Conservation (phyloP, 2,888 invertebrate genomes). For the Celastrina argiolus region DNA sequence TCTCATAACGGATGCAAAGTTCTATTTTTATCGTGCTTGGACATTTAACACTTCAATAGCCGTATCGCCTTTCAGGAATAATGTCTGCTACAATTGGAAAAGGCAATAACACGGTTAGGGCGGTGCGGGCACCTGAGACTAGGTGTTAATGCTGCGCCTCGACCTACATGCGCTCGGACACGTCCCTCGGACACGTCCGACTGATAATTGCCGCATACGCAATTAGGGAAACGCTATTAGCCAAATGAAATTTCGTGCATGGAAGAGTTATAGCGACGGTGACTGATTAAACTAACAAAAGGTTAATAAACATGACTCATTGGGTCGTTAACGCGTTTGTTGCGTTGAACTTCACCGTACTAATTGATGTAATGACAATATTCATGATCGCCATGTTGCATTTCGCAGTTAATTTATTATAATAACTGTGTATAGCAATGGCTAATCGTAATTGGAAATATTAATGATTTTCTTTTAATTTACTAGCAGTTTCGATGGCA, state of each 20-base stretch:
- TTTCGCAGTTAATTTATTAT: neutral
- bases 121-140: slow-evolving; percentile 46
- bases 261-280: slow-evolving; percentile 44
- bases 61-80: slow-evolving; percentile 21
- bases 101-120: slow-evolving; percentile 32
- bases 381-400: neutral
- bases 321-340: slow-evolving; percentile 47
- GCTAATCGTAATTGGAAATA: too few species aligned
- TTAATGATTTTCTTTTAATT: too few species aligned
- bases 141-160: slow-evolving; percentile 46
- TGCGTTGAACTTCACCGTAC: slow-evolving; percentile 26
- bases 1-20: too few species aligned
- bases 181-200: slow-evolving; percentile 50
- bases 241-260: slow-evolving; percentile 47
- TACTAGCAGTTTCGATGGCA: too few species aligned
- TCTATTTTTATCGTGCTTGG: neutral
- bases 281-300: slow-evolving; percentile 63
- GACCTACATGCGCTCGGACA: slow-evolving; percentile 50
- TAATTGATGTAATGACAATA: slow-evolving; percentile 29
- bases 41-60: neutral
- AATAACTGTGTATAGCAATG: neutral
- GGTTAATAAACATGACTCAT: slow-evolving; percentile 54
- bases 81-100: slow-evolving; percentile 24
- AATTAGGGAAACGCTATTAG: slow-evolving; percentile 59
- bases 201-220: slow-evolving; percentile 57